A percentile compares a stretch with the other conserved stretches of the same genome.
phyloP scores from a whole-genome alignment of 2,113 vertebrate species.

The Lophochroa leadbeateri region DNA sequence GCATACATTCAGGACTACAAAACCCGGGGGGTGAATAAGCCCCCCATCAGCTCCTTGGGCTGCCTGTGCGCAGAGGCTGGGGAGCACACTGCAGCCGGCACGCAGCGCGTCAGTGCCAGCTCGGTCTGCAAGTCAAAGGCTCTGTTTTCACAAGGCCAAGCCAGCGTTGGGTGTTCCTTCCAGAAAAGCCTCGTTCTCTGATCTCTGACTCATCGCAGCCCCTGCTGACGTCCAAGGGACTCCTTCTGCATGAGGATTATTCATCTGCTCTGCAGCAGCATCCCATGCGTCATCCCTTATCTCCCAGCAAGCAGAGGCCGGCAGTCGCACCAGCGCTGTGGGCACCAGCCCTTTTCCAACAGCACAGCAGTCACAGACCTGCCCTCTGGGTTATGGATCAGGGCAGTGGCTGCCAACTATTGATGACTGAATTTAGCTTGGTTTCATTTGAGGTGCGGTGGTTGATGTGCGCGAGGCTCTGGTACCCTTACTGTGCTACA shows the following conservation, averaged over 20 bases:
- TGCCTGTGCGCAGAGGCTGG: neutral
- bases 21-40: neutral
- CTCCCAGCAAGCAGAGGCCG: neutral
- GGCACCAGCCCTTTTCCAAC: neutral
- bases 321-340: neutral
- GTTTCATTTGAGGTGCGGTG: neutral
- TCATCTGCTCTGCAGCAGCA: neutral
- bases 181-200: neutral
- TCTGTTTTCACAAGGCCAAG: neutral
- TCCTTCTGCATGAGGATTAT: neutral
- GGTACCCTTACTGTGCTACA: neutral
- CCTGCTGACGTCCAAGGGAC: neutral
- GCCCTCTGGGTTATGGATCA: neutral
- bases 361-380: neutral
- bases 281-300: neutral
- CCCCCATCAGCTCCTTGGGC: neutral
- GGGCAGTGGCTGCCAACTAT: constrained; percentile 6
- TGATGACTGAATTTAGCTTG: neutral
- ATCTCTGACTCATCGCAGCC: neutral
- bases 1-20: neutral
- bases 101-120: neutral
- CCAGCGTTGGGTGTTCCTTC: neutral
- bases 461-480: neutral
- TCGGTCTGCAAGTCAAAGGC: neutral
- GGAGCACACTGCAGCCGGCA: neutral